Percentiles rank a stretch among this genome's conserved stretches.
phyloP scores from a whole-genome alignment of 1,140 invertebrate species.

The Pemphigus obesinymphae region DNA sequence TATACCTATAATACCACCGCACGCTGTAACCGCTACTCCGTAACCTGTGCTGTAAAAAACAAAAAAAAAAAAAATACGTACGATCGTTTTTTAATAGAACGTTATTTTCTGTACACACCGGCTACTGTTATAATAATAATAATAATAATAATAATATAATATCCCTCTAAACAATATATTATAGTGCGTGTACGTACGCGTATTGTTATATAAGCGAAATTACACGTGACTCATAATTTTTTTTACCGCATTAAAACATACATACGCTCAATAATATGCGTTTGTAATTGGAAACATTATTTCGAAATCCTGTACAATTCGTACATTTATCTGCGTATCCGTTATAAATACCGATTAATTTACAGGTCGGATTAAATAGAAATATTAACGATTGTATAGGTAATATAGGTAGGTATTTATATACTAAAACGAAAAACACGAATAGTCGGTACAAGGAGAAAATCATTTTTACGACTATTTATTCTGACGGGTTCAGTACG shows the following conservation, averaged over 20 bases:
- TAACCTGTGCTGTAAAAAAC: not conserved
- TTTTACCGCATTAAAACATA: not conserved
- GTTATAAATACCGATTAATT: not conserved
- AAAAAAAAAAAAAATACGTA: not conserved
- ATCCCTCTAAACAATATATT: not conserved
- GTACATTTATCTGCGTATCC: not conserved
- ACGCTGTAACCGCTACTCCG: not conserved
- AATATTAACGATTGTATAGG: not conserved
- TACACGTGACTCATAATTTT: not conserved
- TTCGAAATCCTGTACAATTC: not conserved
- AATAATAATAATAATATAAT: no score
- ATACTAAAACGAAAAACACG: not conserved
- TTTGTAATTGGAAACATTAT: not conserved
- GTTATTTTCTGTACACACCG: not conserved
- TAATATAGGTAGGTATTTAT: no score
- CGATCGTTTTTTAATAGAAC: slow-evolving; percentile 10
- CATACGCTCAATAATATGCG: not conserved
- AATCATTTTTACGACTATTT: not conserved
- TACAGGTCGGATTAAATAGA: not conserved
- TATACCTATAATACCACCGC: no score
- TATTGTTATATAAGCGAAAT: not conserved
- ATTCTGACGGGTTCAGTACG: not conserved
- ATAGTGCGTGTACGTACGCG: not conserved
- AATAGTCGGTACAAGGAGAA: not conserved
- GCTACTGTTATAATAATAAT: not conserved